phyloP scores from a whole-genome alignment of 2,797 vertebrate genomes.

The Tragopan temminckii region DNA sequence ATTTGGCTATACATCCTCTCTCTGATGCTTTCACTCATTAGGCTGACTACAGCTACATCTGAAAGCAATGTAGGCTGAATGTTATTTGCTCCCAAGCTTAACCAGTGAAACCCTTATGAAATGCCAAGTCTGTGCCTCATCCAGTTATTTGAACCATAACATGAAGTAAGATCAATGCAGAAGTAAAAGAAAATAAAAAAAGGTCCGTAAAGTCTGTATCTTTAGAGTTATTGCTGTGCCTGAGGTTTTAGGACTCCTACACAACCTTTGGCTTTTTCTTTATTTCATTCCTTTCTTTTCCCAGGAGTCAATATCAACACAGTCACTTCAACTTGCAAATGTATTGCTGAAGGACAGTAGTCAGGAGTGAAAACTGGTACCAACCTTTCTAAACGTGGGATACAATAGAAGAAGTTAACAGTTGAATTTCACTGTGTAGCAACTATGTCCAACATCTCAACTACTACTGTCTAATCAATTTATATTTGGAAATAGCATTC shows the following conservation, averaged over 20 bases:
- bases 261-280: neutral
- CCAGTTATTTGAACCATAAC: neutral
- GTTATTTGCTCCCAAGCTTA: neutral
- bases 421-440: neutral
- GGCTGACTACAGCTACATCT: neutral
- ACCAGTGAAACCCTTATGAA: neutral
- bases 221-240: neutral
- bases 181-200: neutral
- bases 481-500: neutral
- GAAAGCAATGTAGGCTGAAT: neutral
- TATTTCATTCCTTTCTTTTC: neutral
- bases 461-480: neutral
- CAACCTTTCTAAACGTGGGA: neutral
- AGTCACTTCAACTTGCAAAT: neutral
- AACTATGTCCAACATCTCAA: neutral
- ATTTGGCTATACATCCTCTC: neutral
- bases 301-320: neutral
- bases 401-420: neutral
- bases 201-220: neutral
- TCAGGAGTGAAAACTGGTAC: neutral
- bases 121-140: neutral
- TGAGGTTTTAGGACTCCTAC: neutral
- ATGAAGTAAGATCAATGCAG: neutral
- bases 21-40: neutral
- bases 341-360: neutral